These are phyloP conservation scores for Disparrhopalites patrizii DNA, from an alignment of 2,888 invertebrate genomes.

Conservation along the genomic window DNA sequence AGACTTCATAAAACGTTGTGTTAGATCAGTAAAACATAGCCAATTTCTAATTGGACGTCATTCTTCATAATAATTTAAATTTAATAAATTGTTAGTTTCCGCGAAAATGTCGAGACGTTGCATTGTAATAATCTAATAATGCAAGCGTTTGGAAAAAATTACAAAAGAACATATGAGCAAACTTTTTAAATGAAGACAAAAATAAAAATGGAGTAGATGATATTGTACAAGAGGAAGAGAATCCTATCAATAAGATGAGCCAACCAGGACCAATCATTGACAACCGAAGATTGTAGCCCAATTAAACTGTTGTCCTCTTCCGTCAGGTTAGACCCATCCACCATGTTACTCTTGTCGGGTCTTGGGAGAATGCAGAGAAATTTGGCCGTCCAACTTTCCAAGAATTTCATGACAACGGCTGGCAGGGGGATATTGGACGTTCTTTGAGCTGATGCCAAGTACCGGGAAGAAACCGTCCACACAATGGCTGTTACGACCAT, in stretches of 20 bases:
- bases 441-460: not conserved
- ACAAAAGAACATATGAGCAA: too few relatives aligned
- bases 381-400: conserved; percentile 20
- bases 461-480: conserved; percentile 7
- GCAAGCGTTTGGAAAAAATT: too few relatives aligned
- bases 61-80: too few relatives aligned
- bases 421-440: conserved; percentile 4
- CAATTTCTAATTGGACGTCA: too few relatives aligned
- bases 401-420: not conserved
- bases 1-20: too few relatives aligned
- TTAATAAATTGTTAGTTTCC: too few relatives aligned
- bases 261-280: conserved; percentile 10
- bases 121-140: too few relatives aligned
- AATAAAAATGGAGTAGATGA: not conserved
- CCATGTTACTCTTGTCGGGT: not conserved
- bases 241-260: conserved; percentile 4
- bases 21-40: too few relatives aligned
- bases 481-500: conserved; percentile 2
- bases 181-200: not conserved
- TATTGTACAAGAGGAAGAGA: not conserved
- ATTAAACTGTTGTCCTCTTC: not conserved
- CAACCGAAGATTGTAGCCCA: not conserved
- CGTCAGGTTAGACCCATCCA: not conserved
- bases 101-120: too few relatives aligned
- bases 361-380: conserved; percentile 2